These are phyloP conservation scores for Molossus alvarezi DNA, from an alignment of 2,797 vertebrate genomes.

Conservation along the genomic window DNA sequence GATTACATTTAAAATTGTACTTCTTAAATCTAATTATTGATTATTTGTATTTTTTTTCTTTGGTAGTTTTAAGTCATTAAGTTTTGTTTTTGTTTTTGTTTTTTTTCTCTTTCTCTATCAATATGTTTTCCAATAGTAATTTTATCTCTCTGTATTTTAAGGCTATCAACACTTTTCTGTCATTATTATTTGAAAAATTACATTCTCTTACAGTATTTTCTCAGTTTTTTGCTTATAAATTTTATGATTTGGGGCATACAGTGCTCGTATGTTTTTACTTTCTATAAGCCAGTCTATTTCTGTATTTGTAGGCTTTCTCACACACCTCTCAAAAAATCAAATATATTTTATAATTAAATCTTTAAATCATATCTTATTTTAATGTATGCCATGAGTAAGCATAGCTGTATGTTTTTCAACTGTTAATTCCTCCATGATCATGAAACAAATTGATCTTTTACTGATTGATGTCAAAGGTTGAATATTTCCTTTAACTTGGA, in stretches of 20 bases:
- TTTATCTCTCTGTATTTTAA: constrained; percentile 5
- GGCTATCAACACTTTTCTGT: not conserved
- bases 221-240: not conserved
- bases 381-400: not conserved
- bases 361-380: not conserved
- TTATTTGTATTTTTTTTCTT: not conserved
- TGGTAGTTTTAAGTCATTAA: not conserved
- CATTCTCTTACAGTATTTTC: not conserved
- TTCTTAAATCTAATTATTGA: not conserved
- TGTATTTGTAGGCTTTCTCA: not conserved
- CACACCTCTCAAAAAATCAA: not conserved
- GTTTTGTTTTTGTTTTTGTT: no score
- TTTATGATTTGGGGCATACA: not conserved
- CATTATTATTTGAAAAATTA: constrained; percentile 2
- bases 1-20: not conserved
- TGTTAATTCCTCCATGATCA: not conserved
- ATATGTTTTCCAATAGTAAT: not conserved
- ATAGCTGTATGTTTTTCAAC: not conserved
- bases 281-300: not conserved
- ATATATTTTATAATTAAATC: constrained; percentile 3
- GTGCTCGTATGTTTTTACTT: not conserved
- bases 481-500: constrained; percentile 1
- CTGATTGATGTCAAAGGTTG: not conserved
- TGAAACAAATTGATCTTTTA: not conserved
- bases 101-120: not conserved